Percentiles rank a stretch among this genome's conserved stretches.
phyloP scores from a whole-genome alignment of 2,888 invertebrate genomes.

The Venustoraphidia nigricollis region DNA sequence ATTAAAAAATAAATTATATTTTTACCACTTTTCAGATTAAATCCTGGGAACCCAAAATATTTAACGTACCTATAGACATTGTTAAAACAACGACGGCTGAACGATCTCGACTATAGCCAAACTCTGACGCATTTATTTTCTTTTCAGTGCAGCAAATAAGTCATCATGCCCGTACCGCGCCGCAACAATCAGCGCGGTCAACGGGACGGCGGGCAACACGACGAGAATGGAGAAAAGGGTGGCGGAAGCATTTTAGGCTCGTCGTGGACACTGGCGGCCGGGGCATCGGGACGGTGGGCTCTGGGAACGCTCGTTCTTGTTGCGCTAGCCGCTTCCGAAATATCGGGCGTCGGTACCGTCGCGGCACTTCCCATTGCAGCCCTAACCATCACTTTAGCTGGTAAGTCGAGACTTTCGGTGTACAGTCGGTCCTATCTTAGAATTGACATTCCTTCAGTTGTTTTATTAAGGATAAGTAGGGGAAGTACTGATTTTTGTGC shows the following conservation, averaged over 20 bases:
- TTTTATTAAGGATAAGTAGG: background rate
- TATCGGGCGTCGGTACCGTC: conserved; percentile 39
- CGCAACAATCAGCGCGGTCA: conserved; percentile 32
- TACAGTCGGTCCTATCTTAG: too few species aligned
- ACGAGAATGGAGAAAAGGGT: conserved; percentile 11
- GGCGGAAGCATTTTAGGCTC: background rate
- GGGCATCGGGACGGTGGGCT: conserved; percentile 36
- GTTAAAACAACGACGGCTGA: too few species aligned
- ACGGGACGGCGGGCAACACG: conserved; percentile 22
- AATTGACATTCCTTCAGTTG: background rate
- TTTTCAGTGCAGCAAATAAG: too few species aligned
- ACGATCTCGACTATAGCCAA: too few species aligned
- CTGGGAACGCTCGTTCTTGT: conserved; percentile 40
- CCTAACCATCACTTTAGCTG: conserved; percentile 33
- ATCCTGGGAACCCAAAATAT: too few species aligned
- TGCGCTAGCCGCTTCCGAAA: conserved; percentile 40
- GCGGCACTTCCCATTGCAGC: conserved; percentile 36
- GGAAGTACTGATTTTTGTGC: too few species aligned
- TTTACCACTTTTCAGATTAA: too few species aligned
- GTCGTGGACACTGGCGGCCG: conserved; percentile 12
- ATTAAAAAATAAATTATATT: too few species aligned
- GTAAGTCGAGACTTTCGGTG: conserved; percentile 19
- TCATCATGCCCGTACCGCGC: conserved; percentile 18
- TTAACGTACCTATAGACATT: too few species aligned
- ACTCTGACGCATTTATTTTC: too few species aligned